Percentiles rank a stretch among this genome's conserved stretches.
Conservation (phyloP, 2,797 vertebrate genomes). For the Neostethus bicornis region DNA sequence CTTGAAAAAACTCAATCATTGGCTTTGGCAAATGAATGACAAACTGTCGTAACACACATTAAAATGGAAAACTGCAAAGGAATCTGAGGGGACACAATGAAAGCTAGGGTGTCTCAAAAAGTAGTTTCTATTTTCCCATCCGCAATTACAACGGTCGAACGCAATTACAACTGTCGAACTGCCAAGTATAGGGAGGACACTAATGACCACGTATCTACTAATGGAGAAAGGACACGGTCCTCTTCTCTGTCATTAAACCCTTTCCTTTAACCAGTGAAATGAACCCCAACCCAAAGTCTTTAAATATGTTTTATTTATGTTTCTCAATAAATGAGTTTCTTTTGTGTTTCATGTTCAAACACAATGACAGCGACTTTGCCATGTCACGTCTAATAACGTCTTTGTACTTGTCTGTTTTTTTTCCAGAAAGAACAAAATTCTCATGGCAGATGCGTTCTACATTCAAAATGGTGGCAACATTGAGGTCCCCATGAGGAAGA, state of each 20-base stretch:
- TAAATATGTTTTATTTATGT: conserved; percentile 10
- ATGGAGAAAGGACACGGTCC: conserved; percentile 9
- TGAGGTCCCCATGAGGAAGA: conserved; percentile 3
- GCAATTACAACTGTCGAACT: conserved; percentile 44
- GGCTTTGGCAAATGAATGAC: conserved; percentile 1
- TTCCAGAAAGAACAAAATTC: conserved; percentile 24
- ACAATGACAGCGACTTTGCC: conserved; percentile 44
- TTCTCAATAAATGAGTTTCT: too few species aligned
- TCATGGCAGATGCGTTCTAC: conserved; percentile 10
- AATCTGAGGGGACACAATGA: conserved; percentile 28
- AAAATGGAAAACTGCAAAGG: conserved; percentile 3
- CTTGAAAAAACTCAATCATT: conserved; percentile 3
- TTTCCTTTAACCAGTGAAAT: conserved; percentile 10
- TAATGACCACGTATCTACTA: conserved; percentile 24
- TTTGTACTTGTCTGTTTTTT: not conserved
- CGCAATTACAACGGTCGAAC: conserved; percentile 43
- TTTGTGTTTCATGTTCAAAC: conserved; percentile 27
- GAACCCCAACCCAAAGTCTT: not conserved
- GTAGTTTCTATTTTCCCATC: conserved; percentile 23
- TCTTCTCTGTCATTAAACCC: conserved; percentile 11
- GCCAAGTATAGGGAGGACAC: conserved; percentile 23
- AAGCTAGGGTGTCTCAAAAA: conserved; percentile 47
- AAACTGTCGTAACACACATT: conserved; percentile 14
- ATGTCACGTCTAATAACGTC: conserved; percentile 34
- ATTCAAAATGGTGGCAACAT: not conserved